Conservation (phyloP, 2,113 vertebrate genomes). For the Tetrao urogallus region DNA sequence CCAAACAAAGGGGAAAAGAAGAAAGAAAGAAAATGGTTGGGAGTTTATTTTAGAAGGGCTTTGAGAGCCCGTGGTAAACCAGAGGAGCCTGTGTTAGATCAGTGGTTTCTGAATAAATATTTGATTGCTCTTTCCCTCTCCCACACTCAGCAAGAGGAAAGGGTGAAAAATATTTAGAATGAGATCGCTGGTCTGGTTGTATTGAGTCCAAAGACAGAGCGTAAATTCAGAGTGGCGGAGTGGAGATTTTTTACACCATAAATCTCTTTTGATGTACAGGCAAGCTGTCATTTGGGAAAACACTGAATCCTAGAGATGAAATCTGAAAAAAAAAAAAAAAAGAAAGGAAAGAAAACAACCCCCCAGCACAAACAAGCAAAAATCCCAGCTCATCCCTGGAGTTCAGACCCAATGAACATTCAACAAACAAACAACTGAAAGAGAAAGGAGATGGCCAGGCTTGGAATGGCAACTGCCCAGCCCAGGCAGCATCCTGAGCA, state of each 20-base stretch:
- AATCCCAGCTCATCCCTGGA: not conserved
- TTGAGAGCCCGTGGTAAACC: not conserved
- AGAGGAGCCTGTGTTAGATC: not conserved
- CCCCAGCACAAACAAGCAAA: not conserved
- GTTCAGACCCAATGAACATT: not conserved
- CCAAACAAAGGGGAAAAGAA: not conserved
- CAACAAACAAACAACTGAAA: not conserved
- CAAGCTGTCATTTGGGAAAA: not conserved
- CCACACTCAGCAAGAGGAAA: not conserved
- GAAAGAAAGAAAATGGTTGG: not conserved
- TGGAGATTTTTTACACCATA: not conserved
- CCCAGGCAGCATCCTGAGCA: not conserved
- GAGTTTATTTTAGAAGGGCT: constrained; percentile 16
- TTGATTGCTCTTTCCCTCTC: not conserved
- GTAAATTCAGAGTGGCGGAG: not conserved
- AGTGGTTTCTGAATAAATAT: constrained; percentile 29
- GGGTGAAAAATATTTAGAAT: not conserved
- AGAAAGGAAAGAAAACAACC: not conserved
- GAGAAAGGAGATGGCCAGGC: not conserved
- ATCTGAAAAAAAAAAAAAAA: not conserved
- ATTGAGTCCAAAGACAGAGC: not conserved
- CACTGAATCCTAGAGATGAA: not conserved
- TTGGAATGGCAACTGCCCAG: not conserved
- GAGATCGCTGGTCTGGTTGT: not conserved
- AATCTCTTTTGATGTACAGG: not conserved